phyloP scores from a whole-genome alignment of 2,113 vertebrate species.

The Prunella himalayana region DNA sequence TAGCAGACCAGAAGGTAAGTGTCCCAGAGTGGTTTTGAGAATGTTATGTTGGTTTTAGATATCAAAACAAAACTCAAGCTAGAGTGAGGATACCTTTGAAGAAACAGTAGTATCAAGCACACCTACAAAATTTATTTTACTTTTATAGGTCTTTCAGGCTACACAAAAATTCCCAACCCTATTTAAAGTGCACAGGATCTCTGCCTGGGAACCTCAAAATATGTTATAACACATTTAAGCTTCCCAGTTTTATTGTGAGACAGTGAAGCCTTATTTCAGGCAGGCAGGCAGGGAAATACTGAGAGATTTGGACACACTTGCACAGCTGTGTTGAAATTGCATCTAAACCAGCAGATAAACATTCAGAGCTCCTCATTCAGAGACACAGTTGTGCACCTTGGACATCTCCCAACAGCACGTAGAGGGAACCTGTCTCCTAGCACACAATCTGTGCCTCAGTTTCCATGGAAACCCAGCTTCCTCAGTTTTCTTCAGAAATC shows the following conservation, averaged over 20 bases:
- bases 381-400: conserved; percentile 19
- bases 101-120: neutral
- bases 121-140: neutral
- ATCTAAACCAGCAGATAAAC: conserved; percentile 34
- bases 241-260: neutral
- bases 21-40: neutral
- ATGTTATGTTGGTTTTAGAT: neutral
- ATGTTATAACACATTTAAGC: neutral
- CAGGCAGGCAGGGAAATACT: neutral
- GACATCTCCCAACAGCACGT: neutral
- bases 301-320: neutral
- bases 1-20: neutral
- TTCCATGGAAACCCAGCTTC: conserved; percentile 50
- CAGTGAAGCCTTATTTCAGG: neutral
- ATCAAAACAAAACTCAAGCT: neutral
- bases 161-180: neutral
- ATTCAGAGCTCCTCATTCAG: conserved; percentile 7
- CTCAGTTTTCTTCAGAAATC: neutral
- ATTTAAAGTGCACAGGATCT: neutral
- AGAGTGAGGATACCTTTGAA: neutral
- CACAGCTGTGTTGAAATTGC: conserved; percentile 39
- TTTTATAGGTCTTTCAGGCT: neutral
- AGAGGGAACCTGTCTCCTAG: conserved; percentile 18
- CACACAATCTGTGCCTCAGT: conserved; percentile 52
- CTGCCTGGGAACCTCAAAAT: neutral